These are phyloP conservation scores for Drosophila parabipectinata DNA, from an alignment of 1,140 invertebrate species.

Conservation along the genomic window DNA sequence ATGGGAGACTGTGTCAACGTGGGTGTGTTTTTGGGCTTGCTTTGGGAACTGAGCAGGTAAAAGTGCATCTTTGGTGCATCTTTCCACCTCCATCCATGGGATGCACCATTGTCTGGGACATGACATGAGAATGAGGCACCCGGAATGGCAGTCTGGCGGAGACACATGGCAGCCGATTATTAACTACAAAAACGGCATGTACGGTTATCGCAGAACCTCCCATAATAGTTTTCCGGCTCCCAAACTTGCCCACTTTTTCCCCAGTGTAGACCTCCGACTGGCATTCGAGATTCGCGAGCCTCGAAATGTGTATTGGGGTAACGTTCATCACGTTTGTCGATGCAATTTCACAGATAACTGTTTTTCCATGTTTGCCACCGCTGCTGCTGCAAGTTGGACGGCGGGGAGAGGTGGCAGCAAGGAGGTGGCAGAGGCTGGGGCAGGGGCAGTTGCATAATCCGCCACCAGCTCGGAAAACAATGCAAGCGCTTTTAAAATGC, in stretches of 20 bases:
- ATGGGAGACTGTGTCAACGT: conserved; percentile 40
- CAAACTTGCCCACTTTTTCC: neutral
- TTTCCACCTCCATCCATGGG: conserved; percentile 27
- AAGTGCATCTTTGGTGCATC: conserved; percentile 56
- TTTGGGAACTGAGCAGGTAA: conserved; percentile 55
- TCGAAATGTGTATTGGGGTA: conserved; percentile 69
- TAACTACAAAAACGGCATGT: neutral
- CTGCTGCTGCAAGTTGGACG: conserved; percentile 13
- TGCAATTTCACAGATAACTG: conserved; percentile 81
- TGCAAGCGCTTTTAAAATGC: conserved; percentile 76
- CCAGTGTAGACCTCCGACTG: conserved; percentile 6
- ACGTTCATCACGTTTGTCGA: conserved; percentile 81
- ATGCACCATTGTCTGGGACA: conserved; percentile 62
- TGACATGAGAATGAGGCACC: conserved; percentile 78
- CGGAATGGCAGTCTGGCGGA: conserved; percentile 62
- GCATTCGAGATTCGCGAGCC: conserved; percentile 34
- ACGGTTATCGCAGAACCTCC: neutral
- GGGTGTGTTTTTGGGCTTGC: conserved; percentile 29
- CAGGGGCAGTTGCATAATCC: conserved; percentile 60
- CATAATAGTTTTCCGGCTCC: neutral
- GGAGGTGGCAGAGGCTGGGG: conserved; percentile 13
- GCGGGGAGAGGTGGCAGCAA: neutral
- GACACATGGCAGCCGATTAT: conserved; percentile 1
- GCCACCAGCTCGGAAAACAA: conserved; percentile 64
- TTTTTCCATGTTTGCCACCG: conserved; percentile 75